These are phyloP conservation scores for Hystrix brachyura DNA, from an alignment of 2,113 vertebrate genomes.

Conservation along the genomic window DNA sequence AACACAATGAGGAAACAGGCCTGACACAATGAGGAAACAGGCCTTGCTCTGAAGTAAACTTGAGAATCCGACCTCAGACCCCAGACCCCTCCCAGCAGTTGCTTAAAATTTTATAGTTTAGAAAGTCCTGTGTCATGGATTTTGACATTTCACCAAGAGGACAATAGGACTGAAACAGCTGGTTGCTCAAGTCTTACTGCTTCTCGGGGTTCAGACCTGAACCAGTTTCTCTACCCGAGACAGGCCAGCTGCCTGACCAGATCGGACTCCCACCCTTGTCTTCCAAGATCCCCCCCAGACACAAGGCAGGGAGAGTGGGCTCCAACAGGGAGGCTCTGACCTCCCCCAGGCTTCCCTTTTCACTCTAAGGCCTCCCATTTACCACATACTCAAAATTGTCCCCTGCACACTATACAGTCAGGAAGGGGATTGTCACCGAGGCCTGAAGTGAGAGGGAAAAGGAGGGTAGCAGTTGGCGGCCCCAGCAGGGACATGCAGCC, in stretches of 20 bases:
- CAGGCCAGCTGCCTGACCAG: neutral
- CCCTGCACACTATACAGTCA: neutral
- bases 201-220: neutral
- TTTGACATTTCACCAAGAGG: slow-evolving; percentile 74
- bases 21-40: slow-evolving; percentile 62
- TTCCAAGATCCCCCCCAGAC: neutral
- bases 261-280: neutral
- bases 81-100: neutral
- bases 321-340: fast-evolving
- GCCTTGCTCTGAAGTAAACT: slow-evolving; percentile 22
- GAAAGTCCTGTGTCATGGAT: slow-evolving; percentile 50
- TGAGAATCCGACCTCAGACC: neutral
- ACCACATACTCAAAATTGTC: neutral
- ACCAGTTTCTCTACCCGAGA: neutral
- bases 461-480: no score
- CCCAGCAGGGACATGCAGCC: fast-evolving
- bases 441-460: neutral
- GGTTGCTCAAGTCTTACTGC: slow-evolving; percentile 65
- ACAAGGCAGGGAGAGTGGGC: neutral
- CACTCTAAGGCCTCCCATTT: neutral
- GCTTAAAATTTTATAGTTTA: neutral
- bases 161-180: slow-evolving; percentile 23
- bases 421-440: no score
- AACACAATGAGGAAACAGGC: slow-evolving; percentile 47
- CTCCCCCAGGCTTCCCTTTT: neutral